phyloP scores from a whole-genome alignment of 30 jellyfish, hydroid and myxozoan species.

The Catostylus mosaicus region DNA sequence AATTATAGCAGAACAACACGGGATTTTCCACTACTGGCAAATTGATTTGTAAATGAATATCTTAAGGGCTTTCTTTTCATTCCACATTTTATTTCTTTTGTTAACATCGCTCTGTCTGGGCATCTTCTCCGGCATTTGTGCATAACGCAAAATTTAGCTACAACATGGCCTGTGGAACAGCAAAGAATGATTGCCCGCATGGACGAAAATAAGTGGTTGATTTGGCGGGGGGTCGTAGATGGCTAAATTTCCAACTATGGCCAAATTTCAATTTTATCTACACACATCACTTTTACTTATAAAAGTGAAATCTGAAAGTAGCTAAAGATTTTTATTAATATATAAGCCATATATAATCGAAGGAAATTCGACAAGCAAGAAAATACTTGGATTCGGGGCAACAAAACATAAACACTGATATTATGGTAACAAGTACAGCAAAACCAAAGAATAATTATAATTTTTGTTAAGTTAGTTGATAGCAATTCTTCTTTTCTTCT shows the following conservation, averaged over 20 bases:
- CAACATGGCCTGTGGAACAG: slow-evolving; percentile 7
- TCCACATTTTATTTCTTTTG: not conserved
- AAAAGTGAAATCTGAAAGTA: not conserved
- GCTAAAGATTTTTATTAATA: not conserved
- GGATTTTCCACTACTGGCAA: too few species aligned
- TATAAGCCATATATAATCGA: not conserved
- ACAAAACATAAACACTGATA: not conserved
- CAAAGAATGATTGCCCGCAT: slow-evolving; percentile 7
- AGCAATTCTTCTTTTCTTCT: slow-evolving; percentile 25
- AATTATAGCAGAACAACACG: too few species aligned
- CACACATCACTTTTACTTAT: not conserved
- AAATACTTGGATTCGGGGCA: not conserved
- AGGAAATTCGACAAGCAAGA: not conserved
- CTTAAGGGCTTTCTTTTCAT: too few species aligned
- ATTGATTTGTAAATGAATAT: too few species aligned
- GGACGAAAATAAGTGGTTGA: slow-evolving; percentile 12
- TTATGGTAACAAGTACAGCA: slow-evolving; percentile 4
- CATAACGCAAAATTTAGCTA: slow-evolving; percentile 4
- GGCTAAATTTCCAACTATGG: not conserved
- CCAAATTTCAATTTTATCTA: not conserved
- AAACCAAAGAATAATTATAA: not conserved
- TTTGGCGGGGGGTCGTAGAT: slow-evolving; percentile 10
- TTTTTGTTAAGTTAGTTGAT: slow-evolving; percentile 5
- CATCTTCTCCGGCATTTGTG: too few species aligned
- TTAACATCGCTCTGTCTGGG: not conserved